Evolutionary conservation across 1,140 invertebrate genomes (phyloP).

Genomic region (Ceratoteleas bidentatus): DNA sequence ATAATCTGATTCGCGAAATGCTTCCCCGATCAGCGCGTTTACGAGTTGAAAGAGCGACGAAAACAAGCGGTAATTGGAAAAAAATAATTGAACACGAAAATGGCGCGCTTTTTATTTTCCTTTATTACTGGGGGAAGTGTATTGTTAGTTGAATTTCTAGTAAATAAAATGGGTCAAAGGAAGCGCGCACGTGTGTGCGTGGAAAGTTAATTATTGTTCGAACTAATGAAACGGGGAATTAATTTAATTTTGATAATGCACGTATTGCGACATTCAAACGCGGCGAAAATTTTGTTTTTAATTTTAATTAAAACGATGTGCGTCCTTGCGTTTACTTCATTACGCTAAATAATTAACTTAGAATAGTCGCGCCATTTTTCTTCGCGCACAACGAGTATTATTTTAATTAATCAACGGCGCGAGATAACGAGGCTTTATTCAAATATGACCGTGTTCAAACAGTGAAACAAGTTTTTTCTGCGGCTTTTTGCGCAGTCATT

Average conservation of each 20-base stretch:
- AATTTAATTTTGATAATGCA: constrained; percentile 52
- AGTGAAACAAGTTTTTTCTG: too few relatives aligned
- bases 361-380: neutral
- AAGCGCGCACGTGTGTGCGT: neutral
- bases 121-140: neutral
- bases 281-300: constrained; percentile 25
- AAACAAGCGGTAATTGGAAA: neutral
- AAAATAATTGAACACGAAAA: constrained; percentile 9
- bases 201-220: constrained; percentile 35
- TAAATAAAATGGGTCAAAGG: neutral
- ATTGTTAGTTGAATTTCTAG: neutral
- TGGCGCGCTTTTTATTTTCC: neutral
- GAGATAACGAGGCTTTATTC: constrained; percentile 1
- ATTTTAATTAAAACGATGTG: constrained; percentile 28
- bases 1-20: constrained; percentile 37
- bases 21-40: constrained; percentile 18
- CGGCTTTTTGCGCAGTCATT: too few relatives aligned
- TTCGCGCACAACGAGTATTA: neutral
- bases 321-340: neutral
- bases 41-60: neutral
- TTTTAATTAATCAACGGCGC: constrained; percentile 13
- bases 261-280: constrained; percentile 18
- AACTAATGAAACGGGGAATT: constrained; percentile 21
- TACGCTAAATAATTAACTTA: constrained; percentile 24
- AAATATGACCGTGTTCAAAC: neutral